Base-by-base conservation (phyloP, 53 echinoderm and acorn worm genomes). In the Pentamera pediparva region DNA sequence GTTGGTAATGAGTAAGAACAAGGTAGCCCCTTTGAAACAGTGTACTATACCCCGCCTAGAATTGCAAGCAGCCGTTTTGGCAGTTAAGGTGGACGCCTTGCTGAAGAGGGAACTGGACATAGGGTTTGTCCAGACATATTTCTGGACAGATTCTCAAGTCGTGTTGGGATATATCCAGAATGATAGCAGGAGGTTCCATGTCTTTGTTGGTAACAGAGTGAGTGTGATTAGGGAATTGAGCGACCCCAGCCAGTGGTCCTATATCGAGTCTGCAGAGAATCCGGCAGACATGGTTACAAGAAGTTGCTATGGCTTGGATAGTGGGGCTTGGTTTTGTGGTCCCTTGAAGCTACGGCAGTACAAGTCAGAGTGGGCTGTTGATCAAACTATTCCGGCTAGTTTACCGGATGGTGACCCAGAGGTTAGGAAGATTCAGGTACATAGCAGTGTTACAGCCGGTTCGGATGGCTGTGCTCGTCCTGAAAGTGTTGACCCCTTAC, bases 1-100 rank as follows among this genome's bases (percentile, higher is more conserved):
- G 40, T 78, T 78, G n/a, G 57, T 77, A 19, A 81, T 86, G 70
- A 71, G 78, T 7, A 87, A 87, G 58, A 56, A 76, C n/a, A 82
- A 75, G 37, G 74, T 78, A 6, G 70, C 67, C 20, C 84, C 84
- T 1, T 57, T 72, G 61, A 84, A 78, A 31, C 2, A 32, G 21
- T 28, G 37, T 15, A 84, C 78, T 1, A 56, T 85, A 27, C 85
- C 79, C 9, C 59, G 80, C 33, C 31, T 83, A 25, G 71, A 83
- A 32, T 43, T 72, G 33, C 39, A 50, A 24, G 82, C 75, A 11
- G 75, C 82, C 6, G 75, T 67, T 20, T 11, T 81, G 19, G 58
- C 82, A 4, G 75, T 62, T 12, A 83, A 58, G 12, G 75, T 83
- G 31, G 70, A 70, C 29, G 34, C n/a, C 35, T 24, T 70, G n/a